Conservation (phyloP, 2,797 vertebrate species). For the Halcyon leucocephala region DNA sequence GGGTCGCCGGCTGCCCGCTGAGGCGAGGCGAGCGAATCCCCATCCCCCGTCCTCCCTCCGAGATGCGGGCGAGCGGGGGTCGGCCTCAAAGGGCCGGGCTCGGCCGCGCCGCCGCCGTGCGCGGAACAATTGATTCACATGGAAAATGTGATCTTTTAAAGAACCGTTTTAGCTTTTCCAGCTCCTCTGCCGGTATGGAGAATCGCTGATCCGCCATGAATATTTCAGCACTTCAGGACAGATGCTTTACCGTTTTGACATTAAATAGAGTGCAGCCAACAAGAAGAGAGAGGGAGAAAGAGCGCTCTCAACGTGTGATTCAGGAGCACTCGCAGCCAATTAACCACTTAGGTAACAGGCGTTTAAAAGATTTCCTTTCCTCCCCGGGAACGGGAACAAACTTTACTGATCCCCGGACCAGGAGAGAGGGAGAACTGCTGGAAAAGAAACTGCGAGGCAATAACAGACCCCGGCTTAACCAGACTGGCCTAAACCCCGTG, state of each 20-base stretch:
- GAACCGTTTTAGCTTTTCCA: slow-evolving; percentile 70
- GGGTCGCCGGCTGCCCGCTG: neutral
- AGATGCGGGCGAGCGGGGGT: neutral
- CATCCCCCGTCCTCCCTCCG: no score
- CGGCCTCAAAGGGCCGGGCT: neutral
- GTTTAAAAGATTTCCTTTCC: neutral
- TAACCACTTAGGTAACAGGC: slow-evolving; percentile 18
- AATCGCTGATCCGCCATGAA: slow-evolving; percentile 65
- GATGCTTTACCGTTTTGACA: slow-evolving; percentile 71
- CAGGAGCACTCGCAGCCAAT: slow-evolving; percentile 49
- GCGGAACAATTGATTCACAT: slow-evolving; percentile 61
- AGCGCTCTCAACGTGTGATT: slow-evolving; percentile 4
- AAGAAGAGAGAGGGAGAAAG: neutral
- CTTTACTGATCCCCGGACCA: neutral
- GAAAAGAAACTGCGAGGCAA: neutral
- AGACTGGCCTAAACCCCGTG: neutral
- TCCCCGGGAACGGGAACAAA: neutral
- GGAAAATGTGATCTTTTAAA: slow-evolving; percentile 71
- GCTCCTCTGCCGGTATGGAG: slow-evolving; percentile 44
- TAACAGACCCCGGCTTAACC: neutral
- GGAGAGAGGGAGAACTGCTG: neutral
- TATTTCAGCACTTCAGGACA: slow-evolving; percentile 74
- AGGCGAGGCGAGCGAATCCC: neutral
- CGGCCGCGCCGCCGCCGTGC: neutral
- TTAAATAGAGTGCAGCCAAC: slow-evolving; percentile 69